These are phyloP conservation scores for Limnodromus scolopaceus DNA, from an alignment of 2,797 vertebrate genomes.

Conservation along the genomic window DNA sequence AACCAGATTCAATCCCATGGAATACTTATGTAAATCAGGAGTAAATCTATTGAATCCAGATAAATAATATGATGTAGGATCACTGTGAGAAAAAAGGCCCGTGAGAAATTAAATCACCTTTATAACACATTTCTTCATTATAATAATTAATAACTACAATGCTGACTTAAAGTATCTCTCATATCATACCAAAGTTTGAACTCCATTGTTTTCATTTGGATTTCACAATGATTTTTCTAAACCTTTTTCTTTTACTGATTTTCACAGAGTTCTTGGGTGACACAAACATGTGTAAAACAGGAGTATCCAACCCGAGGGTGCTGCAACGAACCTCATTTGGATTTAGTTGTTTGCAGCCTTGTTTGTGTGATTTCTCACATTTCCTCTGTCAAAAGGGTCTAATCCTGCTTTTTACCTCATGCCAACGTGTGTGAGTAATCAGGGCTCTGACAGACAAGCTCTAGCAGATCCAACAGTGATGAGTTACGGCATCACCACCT, in stretches of 20 bases:
- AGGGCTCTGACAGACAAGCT: neutral
- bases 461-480: neutral
- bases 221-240: neutral
- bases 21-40: neutral
- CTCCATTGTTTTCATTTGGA: neutral
- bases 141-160: neutral
- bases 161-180: neutral
- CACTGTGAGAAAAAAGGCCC: neutral
- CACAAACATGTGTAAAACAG: neutral
- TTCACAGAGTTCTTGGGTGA: neutral
- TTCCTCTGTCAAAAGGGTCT: neutral
- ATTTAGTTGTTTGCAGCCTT: constrained; percentile 1
- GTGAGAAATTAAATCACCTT: neutral
- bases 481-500: neutral
- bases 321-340: neutral
- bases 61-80: neutral
- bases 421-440: neutral
- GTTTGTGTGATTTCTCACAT: constrained; percentile 21
- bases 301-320: neutral
- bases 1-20: neutral
- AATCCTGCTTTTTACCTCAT: neutral
- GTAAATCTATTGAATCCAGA: neutral
- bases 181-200: neutral
- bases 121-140: neutral
- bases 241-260: neutral